Conservation (phyloP, 2,113 vertebrate species). For the Cebidichthys violaceus region DNA sequence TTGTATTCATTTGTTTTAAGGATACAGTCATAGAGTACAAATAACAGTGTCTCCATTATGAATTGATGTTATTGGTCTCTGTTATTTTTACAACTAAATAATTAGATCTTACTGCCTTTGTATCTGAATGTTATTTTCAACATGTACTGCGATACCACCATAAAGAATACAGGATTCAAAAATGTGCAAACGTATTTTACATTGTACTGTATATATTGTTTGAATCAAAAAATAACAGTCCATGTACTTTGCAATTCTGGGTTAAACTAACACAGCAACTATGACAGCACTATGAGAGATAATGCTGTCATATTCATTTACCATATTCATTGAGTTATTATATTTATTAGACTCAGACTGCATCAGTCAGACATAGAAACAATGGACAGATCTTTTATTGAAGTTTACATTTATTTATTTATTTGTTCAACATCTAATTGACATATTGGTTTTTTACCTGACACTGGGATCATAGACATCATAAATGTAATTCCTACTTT, state of each 20-base stretch:
- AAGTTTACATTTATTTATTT: neutral
- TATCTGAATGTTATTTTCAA: neutral
- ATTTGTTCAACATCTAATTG: neutral
- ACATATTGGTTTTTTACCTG: too few species aligned
- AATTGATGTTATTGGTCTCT: neutral
- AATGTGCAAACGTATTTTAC: neutral
- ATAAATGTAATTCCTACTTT: conserved; percentile 28
- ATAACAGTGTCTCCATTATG: neutral
- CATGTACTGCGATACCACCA: neutral
- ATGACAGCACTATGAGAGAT: neutral
- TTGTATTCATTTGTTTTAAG: neutral
- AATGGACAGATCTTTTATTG: neutral
- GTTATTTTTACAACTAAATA: neutral
- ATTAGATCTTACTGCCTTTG: neutral
- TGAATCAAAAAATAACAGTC: neutral
- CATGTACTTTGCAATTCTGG: neutral
- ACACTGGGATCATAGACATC: neutral
- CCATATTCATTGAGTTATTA: neutral
- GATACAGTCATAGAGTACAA: neutral
- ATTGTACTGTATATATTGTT: neutral
- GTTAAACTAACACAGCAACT: neutral
- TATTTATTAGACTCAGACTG: neutral
- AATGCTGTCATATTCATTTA: too few species aligned
- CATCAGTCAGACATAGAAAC: neutral
- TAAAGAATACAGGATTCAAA: neutral